A percentile compares a stretch with the other conserved stretches of the same genome.
These are phyloP conservation scores for Stegodyphus mimosarum DNA, from an alignment of 1,140 invertebrate genomes.

Conservation along the genomic window DNA sequence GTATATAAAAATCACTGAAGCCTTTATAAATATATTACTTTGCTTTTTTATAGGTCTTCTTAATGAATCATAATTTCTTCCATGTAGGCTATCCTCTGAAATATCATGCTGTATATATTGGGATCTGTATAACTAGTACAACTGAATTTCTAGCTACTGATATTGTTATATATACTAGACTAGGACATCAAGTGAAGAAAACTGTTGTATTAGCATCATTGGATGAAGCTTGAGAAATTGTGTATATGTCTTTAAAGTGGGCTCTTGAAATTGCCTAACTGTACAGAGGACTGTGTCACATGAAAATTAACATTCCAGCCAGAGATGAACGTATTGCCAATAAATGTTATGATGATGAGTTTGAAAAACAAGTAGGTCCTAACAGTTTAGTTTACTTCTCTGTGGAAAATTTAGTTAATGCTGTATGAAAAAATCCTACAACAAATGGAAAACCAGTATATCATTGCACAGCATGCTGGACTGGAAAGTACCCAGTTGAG, in stretches of 20 bases:
- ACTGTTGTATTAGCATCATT: too few relatives aligned
- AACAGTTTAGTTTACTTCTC: conserved; percentile 94
- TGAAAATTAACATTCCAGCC: conserved; percentile 99
- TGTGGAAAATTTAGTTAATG: conserved; percentile 88
- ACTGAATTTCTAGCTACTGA: conserved; percentile 65
- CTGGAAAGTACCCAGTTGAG: conserved; percentile 72
- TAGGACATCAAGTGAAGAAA: conserved; percentile 62
- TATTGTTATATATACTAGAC: conserved; percentile 48
- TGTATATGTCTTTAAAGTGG: conserved; percentile 38
- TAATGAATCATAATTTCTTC: too few relatives aligned
- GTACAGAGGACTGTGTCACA: conserved; percentile 99
- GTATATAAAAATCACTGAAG: too few relatives aligned
- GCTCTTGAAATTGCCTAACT: conserved; percentile 21
- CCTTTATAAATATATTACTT: too few relatives aligned
- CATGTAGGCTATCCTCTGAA: conserved; percentile 72
- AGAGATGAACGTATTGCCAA: conserved; percentile 95
- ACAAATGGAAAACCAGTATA: conserved; percentile 69
- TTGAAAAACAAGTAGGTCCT: conserved; percentile 89
- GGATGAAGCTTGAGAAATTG: not conserved
- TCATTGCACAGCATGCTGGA: conserved; percentile 74
- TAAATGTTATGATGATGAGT: conserved; percentile 79
- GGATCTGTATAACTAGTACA: conserved; percentile 69
- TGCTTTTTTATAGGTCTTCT: too few relatives aligned
- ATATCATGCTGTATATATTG: conserved; percentile 75
- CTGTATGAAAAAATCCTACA: conserved; percentile 84